These are phyloP conservation scores for Polyommatus iphigenia DNA, from an alignment of 2,888 invertebrate genomes.

Conservation along the genomic window DNA sequence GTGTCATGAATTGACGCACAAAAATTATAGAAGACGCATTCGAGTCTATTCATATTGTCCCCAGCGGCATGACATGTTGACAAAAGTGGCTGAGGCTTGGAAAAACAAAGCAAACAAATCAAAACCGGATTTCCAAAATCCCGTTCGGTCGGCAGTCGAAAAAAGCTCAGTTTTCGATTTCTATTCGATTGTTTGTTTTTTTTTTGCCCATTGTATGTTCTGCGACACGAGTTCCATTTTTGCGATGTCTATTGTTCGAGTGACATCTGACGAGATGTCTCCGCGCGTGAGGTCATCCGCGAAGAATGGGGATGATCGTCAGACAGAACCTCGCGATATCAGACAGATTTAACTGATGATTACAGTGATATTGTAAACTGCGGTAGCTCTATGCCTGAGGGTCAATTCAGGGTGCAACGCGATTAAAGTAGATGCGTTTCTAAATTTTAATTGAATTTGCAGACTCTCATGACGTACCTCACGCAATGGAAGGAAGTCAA, in stretches of 20 bases:
- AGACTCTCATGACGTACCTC: too few species aligned
- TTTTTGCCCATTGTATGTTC: constrained; percentile 72
- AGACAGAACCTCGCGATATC: background rate
- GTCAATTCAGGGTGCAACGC: too few species aligned
- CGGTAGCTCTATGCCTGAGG: too few species aligned
- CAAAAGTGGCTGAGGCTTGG: constrained; percentile 58
- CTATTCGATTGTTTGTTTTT: constrained; percentile 79
- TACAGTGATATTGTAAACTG: background rate
- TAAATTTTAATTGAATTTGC: too few species aligned
- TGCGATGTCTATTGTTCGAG: constrained; percentile 72
- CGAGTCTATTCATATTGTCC: constrained; percentile 43
- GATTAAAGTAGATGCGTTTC: too few species aligned
- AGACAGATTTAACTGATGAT: background rate
- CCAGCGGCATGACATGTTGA: constrained; percentile 44
- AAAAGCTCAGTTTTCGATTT: constrained; percentile 78
- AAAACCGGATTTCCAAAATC: constrained; percentile 79
- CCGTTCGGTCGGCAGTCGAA: constrained; percentile 72
- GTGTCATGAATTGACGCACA: background rate
- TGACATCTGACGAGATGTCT: constrained; percentile 69
- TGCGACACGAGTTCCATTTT: constrained; percentile 76
- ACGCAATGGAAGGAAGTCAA: too few species aligned
- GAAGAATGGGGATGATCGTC: constrained; percentile 5
- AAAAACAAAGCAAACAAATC: constrained; percentile 64
- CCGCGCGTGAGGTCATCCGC: constrained; percentile 49
- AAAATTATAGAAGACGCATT: constrained; percentile 36